phyloP scores from a whole-genome alignment of 2,797 vertebrate genomes.

The Coilia nasus region DNA sequence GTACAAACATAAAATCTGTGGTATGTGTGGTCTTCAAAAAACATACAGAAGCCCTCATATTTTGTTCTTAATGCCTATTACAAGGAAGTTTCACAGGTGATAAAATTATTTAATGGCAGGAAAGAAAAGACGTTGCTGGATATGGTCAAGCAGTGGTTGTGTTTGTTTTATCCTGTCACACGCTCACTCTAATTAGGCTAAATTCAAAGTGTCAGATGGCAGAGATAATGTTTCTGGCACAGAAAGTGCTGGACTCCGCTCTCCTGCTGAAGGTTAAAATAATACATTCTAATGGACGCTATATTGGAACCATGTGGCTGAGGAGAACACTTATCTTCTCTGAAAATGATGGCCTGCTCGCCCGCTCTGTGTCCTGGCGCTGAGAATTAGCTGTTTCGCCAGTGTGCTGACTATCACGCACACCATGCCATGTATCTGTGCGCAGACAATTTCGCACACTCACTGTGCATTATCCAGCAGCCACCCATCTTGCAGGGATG shows the following conservation, averaged over 20 bases:
- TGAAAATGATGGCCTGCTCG: neutral
- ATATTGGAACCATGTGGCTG: constrained; percentile 56
- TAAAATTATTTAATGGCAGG: neutral
- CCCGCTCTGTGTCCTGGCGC: neutral
- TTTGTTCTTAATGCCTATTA: neutral
- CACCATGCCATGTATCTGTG: constrained; percentile 28
- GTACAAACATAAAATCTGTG: neutral
- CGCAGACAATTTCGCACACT: constrained; percentile 42
- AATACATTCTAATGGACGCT: constrained; percentile 49
- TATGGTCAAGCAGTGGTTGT: constrained; percentile 22
- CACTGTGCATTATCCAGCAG: constrained; percentile 37
- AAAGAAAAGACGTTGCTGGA: neutral
- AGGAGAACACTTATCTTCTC: constrained; percentile 45
- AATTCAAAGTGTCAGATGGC: constrained; percentile 35
- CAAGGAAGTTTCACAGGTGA: neutral
- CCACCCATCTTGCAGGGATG: constrained; percentile 35
- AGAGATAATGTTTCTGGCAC: constrained; percentile 43
- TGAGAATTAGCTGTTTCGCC: constrained; percentile 44
- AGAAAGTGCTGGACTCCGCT: constrained; percentile 34
- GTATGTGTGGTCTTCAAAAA: neutral
- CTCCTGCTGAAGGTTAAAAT: constrained; percentile 43
- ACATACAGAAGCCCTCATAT: neutral
- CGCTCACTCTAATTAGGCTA: constrained; percentile 41
- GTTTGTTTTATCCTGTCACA: constrained; percentile 54
- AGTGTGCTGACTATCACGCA: constrained; percentile 12